Base-by-base conservation (phyloP, 1,140 invertebrate genomes). In the Thaumetopoea pityocampa region DNA sequence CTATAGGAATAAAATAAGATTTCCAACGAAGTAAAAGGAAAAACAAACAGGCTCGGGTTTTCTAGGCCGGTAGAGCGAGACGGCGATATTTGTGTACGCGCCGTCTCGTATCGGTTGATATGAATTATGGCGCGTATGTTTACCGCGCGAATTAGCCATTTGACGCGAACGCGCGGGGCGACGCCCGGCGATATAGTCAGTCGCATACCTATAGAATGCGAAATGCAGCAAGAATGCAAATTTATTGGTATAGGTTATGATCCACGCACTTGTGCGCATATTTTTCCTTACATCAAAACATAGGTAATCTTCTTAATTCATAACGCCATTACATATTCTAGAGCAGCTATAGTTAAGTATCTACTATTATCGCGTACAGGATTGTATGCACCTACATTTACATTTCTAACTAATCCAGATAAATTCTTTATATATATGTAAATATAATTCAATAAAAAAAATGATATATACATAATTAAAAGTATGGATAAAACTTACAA, bases 1-100 rank as follows among this genome's bases (percentile, higher is more conserved):
- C 76, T 69, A 52, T 65, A 67, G 57, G 69, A 77, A 82, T 82
- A 79, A 83, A 83, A 80, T 80, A 80, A 80, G 76, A 80, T 78
- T 83, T 80, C 69, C 70, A 80, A 76, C 63, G 66, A 71, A 66
- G 66, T 62, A 78, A 78, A 79, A 82, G 67, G 71, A 82, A 72
- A 76, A 76, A 71, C 69, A 76, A 76, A 73, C 66, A 65, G 55
- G 64, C 52, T 20, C 61, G 45, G 52, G 69, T 60, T 71, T 80
- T 79, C 70, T 82, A 76, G 73, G 66, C 67, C 41, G 71, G 68
- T 62, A 68, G 73, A 80, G 63, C 49, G 72, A 58, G 76, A 83
- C 18, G 40, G 58, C 19, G 51, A 43, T 60, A 64, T 56, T 40
- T 59, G 14, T 37, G 67, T 61, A 37, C 45, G 56, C 65, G 58